These are phyloP conservation scores for Yponomeuta cagnagella DNA, from an alignment of 2,888 invertebrate genomes.

Conservation along the genomic window DNA sequence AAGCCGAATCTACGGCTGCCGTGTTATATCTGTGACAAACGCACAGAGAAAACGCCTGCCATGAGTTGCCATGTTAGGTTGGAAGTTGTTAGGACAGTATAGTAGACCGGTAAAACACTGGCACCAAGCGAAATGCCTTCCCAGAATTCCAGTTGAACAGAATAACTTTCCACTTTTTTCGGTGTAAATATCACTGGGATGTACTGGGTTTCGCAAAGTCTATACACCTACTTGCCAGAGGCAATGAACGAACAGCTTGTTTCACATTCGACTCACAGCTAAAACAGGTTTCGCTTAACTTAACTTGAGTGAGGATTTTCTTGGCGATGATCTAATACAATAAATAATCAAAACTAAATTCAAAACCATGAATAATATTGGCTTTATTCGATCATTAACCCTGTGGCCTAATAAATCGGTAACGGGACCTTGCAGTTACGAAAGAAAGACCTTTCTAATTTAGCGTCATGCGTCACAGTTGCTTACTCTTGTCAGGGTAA, in stretches of 20 bases:
- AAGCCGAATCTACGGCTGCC: too few species aligned
- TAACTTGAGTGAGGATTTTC: background rate
- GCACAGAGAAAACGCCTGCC: too few species aligned
- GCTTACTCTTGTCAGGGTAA: background rate
- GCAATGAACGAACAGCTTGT: background rate
- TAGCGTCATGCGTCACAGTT: background rate
- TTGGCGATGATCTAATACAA: background rate
- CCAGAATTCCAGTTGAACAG: too few species aligned
- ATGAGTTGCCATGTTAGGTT: too few species aligned
- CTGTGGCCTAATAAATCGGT: background rate
- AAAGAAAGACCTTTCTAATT: constrained; percentile 9
- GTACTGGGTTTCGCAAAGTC: too few species aligned
- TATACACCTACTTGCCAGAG: background rate
- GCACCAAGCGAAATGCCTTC: too few species aligned
- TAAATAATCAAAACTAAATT: background rate
- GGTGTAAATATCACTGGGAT: too few species aligned
- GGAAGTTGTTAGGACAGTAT: too few species aligned
- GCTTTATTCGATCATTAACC: background rate
- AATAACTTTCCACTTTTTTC: too few species aligned
- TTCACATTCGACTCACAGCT: background rate
- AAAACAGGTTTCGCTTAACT: background rate
- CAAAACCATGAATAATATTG: background rate
- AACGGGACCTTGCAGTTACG: background rate
- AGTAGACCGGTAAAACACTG: too few species aligned
- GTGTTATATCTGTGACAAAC: too few species aligned